Evolutionary conservation across 2,797 vertebrate genomes (phyloP), one percentile per base, ranked within the genome.

Genomic region (Delichon dasypus): DNA sequence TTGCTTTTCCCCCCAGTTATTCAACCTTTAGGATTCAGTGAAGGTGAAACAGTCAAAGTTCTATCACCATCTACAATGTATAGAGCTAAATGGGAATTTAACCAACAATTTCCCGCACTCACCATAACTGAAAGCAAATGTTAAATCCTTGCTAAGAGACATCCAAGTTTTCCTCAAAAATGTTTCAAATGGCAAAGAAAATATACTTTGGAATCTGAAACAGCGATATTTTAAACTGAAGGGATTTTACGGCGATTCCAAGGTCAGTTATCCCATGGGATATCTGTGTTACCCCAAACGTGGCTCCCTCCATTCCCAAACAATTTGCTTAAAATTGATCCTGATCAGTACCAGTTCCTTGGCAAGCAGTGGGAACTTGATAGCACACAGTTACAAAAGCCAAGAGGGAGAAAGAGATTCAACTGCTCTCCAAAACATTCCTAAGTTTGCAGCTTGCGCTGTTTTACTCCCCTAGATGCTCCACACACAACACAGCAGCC

Each of bases 41-140:
- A 96, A 89, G 60, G 86, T 60, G 70, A 93, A 93, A 86, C 83
- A 77, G 60, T 70, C 66, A 95, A 95, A 96, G 66, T 21, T 68
- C 15, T 82, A 73, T 74, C 60, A 74, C 45, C 57, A 68, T 48
- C 74, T 60, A 73, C 66, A 72, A 50, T 8, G 1, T 34, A 83
- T 7, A 79, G n/a, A 78, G 45, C 25, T 88, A 84, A 91, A 89
- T 21, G 82, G 30, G 50, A 94, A 58, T 18, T 93, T 51, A 48
- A 77, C 60, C 40, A 86, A 53, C 34, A 47, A 38, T n/a, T 58
- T 79, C 26, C 29, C 44, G 27, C 26, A 47, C 16, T 34, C 55
- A 36, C 51, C 6, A 0, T 34, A 85, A 94, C 70, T 20, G 21
- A 89, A 92, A 89, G 17, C 57, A 92, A 94, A 95, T 16, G 73